phyloP scores from a whole-genome alignment of 2,888 invertebrate genomes.

The Venusia cambrica region DNA sequence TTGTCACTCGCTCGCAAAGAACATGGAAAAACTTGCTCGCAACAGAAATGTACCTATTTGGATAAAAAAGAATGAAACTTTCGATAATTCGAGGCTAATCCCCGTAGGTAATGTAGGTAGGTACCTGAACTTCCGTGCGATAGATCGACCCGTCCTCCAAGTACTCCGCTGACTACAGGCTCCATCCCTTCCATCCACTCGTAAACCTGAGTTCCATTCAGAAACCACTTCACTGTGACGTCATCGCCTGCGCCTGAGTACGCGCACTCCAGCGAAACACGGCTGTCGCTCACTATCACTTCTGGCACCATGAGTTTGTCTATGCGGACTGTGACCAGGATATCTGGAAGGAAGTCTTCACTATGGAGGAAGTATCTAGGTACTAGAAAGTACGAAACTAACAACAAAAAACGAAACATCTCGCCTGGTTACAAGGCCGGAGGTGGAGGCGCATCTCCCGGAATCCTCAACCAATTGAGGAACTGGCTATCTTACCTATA shows the following conservation, averaged over 20 bases:
- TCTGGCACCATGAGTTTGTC: constrained; percentile 41
- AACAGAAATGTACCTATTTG: too few relatives aligned
- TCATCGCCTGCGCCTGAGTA: constrained; percentile 33
- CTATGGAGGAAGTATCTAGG: too few relatives aligned
- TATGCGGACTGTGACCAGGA: constrained; percentile 37
- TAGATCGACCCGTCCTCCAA: constrained; percentile 34
- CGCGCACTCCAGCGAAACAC: constrained; percentile 37
- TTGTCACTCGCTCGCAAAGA: too few relatives aligned
- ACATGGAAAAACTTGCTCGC: too few relatives aligned
- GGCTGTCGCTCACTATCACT: constrained; percentile 33
- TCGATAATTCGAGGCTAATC: too few relatives aligned
- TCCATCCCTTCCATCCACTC: constrained; percentile 34
- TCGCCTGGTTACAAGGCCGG: too few relatives aligned
- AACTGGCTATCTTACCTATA: too few relatives aligned
- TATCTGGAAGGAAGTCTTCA: constrained; percentile 31
- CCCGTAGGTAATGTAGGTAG: constrained; percentile 11
- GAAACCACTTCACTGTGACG: constrained; percentile 39
- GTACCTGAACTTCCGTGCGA: constrained; percentile 33
- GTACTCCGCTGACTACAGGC: constrained; percentile 30
- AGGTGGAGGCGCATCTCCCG: too few relatives aligned
- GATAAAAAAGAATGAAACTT: too few relatives aligned
- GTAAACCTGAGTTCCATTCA: constrained; percentile 36
- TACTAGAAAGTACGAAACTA: too few relatives aligned
- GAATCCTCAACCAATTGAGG: too few relatives aligned
- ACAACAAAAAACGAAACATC: too few relatives aligned